Evolutionary conservation across 1,140 invertebrate species (phyloP), one percentile per base, ranked within the genome.

Genomic region (Galleria mellonella): DNA sequence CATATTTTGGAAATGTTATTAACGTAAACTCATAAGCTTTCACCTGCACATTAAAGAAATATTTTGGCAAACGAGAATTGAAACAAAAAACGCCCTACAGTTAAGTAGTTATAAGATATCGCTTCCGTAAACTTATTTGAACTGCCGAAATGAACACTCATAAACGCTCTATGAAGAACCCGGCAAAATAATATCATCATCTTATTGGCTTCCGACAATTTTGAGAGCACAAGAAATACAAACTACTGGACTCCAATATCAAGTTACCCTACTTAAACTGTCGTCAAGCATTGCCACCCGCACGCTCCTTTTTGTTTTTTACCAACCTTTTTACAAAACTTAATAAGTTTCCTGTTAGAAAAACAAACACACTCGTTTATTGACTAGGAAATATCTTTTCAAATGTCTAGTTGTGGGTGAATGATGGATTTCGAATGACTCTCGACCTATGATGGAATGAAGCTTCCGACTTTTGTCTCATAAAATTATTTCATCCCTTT

Each of bases 341-440:
- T 76, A 75, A 83, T 84, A 82, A 55, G 64, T 78, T 84, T 84
- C 81, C 81, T 84, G 81, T 73, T 81, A 82, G 65, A 82, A 84
- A 82, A 81, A 82, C 79, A 83, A 83, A 83, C 69, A 83, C 37
- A 62, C 43, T 67, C 65, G 52, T 78, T 79, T 81, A 82, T 84
- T 72, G 74, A 77, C 65, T 77, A 59, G 50, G 47, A 74, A 69
- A 72, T 72, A 62, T 58, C 62, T 69, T 74, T 76, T 69, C 65
- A 56, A 62, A 71, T 64, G 62, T 69, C 77, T 81, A 37, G 65
- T 84, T 78, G 51, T 45, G 59, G 56, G 66, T 82, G 81, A 84
- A 47, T 84, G 72, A 84, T 82, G 74, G 78, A 57, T 77, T 74
- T 62, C 29, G 65, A 74, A 78, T 76, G 77, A 79, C 77, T 73